Percentiles rank a stretch among this genome's conserved stretches.
phyloP scores from a whole-genome alignment of 2,113 vertebrate species.

The Tricholaema leucomelas region DNA sequence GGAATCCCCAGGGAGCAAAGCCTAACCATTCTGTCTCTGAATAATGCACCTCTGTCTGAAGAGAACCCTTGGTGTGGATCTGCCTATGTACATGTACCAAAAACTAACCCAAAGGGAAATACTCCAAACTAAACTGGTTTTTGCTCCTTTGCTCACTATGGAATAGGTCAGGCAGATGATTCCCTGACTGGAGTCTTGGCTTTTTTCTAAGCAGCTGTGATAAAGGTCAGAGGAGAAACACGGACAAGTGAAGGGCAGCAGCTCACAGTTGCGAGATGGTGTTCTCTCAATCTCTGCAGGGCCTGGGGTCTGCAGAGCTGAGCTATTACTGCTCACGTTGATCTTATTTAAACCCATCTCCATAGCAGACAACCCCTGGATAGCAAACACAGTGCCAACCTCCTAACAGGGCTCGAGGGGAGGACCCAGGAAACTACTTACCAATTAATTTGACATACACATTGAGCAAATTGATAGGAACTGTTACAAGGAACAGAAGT shows the following conservation, averaged over 20 bases:
- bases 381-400: not conserved
- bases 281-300: not conserved
- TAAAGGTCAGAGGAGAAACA: not conserved
- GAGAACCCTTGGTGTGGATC: not conserved
- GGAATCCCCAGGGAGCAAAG: not conserved
- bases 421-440: not conserved
- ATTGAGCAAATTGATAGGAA: not conserved
- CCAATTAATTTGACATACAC: not conserved
- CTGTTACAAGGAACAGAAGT: not conserved
- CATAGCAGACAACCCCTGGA: not conserved
- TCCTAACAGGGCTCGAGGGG: not conserved
- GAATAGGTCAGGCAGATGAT: not conserved
- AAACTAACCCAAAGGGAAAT: not conserved
- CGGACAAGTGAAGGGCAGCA: not conserved
- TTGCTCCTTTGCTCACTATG: not conserved
- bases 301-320: not conserved
- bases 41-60: not conserved
- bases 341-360: not conserved
- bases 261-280: not conserved
- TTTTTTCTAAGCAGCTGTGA: not conserved
- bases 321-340: not conserved
- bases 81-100: not conserved
- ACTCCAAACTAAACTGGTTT: not conserved
- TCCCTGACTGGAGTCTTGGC: not conserved
- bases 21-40: not conserved